Base-by-base conservation (phyloP, 2,113 vertebrate species). In the Tenrec ecaudatus region DNA sequence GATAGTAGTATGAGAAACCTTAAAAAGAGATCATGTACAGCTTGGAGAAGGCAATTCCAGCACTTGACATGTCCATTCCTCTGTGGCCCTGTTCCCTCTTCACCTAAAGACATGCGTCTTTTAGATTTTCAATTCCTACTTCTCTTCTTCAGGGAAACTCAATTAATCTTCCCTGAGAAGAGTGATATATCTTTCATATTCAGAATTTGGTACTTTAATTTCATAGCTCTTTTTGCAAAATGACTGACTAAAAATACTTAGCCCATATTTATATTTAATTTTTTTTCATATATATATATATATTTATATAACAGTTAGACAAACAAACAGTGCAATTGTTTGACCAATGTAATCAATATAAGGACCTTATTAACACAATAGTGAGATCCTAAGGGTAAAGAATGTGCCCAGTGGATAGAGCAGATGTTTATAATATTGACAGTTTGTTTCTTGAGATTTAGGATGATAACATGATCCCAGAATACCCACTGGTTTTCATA, bases 361-460 rank as follows among this genome's bases (percentile, higher is more conserved):
- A 25, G 14, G 17, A 33, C 23, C 29, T 58, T 57, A 29, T 12
- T 40, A n/a, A 17, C 33, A 14, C 6, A 53, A 87, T 53, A 53
- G 12, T 62, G 33, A 83, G 85, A 71, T 80, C 76, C 8, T 12
- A 69, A 60, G 10, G 19, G 4, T 4, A 53, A 76, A 80, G 29
- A 83, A 43, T 22, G 14, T 82, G 23, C 3, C 78, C 23, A 17
- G 14, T 82, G 23, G 3, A 82, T 16, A 17, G 10, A 60, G 38
- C 83, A 89, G 43, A 58, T 82, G 78, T 75, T 88, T 66, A 47
- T 14, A 75, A 79, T 29, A 33, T 82, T 84, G 68, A n/a, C 2
- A n/a, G 3, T 66, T 77, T 91, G 36, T 87, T 80, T 95, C 20
- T 83, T 91, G 27, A 92, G 31, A 83, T 84, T 91, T 87, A 81